phyloP scores from a whole-genome alignment of 2,797 vertebrate species.

The Falco cherrug region DNA sequence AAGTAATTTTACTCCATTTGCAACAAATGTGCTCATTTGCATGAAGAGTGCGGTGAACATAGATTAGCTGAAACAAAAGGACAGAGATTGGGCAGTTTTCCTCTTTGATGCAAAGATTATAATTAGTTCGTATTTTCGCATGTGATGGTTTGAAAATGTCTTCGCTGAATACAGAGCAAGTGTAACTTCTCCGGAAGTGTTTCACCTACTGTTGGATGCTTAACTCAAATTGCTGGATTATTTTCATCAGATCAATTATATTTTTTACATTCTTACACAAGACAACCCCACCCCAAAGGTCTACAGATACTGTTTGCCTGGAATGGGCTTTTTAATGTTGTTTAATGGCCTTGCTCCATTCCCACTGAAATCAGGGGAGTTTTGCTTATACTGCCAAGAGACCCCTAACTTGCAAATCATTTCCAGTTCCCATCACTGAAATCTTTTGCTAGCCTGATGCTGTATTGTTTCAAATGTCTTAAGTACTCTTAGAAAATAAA shows the following conservation, averaged over 20 bases:
- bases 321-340: neutral
- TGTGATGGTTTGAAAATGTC: conserved; percentile 18
- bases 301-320: neutral
- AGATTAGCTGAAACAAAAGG: conserved; percentile 60
- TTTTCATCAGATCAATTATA: neutral
- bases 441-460: neutral
- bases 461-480: conserved; percentile 38
- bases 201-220: neutral
- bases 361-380: neutral
- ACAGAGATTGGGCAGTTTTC: conserved; percentile 34
- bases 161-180: neutral
- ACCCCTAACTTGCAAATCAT: neutral
- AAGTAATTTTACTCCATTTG: conserved; percentile 45
- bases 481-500: conserved; percentile 42
- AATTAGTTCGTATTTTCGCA: conserved; percentile 46
- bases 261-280: neutral
- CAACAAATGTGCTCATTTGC: conserved; percentile 47
- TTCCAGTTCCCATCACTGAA: conserved; percentile 7
- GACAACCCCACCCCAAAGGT: accelerated
- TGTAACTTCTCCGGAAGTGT: neutral
- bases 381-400: neutral
- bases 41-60: conserved; percentile 34
- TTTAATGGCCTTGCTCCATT: neutral
- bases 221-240: neutral
- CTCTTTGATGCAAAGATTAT: conserved; percentile 27